Evolutionary conservation across 2,797 vertebrate genomes (phyloP), one percentile per base, ranked within the genome.

Genomic region (Anas capensis): DNA sequence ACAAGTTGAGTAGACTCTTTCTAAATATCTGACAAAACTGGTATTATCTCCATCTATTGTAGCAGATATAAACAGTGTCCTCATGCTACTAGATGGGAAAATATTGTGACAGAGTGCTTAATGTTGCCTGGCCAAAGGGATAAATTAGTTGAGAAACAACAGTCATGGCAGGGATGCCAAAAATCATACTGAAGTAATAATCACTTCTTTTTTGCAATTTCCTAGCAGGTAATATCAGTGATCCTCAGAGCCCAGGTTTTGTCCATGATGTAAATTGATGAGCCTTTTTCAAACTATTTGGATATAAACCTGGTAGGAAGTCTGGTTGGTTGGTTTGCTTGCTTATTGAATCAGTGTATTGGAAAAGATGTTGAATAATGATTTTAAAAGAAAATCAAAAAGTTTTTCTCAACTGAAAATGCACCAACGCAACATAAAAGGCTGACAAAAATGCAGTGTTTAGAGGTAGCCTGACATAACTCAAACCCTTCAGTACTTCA

Each of bases 1-100:
- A 49, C 73, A 75, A 4, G 3, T 10, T 76, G 73, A 65, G 58
- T 81, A 27, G 27, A 2, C 42, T 65, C 8, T 84, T 92, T 69
- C 61, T 65, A 94, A 84, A 34, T 76, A 88, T 48, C 73, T 86
- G 75, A 80, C 64, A 93, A 90, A 65, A 14, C 57, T 56, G 23
- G n/a, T 78, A 68, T 76, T 92, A 69, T 84, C 40, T 88, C 34
- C 38, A 56, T 16, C 54, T 86, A 46, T 2, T 82, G 49, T 8
- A 68, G 65, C 53, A 86, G 71, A 92, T 91, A 77, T 53, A 86
- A 88, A 68, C 64, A 84, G 29, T 17, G 29, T 86, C 69, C 40
- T 81, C 14, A 2, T 84, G n/a, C 78, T 93, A 11, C 75, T 92
- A 46, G 69, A 82, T 72, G 42, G 49, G 53, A 82, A 72, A 86